Percentiles rank a stretch among this genome's conserved stretches.
Conservation (phyloP, 2,888 invertebrate genomes). For the Mimachlamys varia region DNA sequence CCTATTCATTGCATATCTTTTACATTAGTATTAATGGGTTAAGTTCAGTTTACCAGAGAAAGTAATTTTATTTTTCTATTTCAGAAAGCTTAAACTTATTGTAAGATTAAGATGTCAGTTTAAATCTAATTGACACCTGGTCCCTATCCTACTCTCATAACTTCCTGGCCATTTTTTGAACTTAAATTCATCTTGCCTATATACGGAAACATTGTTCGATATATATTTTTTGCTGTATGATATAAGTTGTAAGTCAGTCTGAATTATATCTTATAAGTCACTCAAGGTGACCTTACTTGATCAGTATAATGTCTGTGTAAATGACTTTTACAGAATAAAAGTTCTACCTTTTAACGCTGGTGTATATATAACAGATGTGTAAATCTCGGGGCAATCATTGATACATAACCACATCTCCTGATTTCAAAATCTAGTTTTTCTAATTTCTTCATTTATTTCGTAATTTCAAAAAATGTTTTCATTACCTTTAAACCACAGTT, state of each 20-base stretch:
- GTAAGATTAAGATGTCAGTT: too few species aligned
- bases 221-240: too few species aligned
- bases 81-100: too few species aligned
- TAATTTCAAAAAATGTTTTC: not conserved
- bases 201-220: not conserved
- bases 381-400: not conserved
- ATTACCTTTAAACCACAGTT: not conserved
- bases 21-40: too few species aligned
- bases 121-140: too few species aligned
- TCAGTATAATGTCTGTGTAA: not conserved
- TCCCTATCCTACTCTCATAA: too few species aligned
- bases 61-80: too few species aligned
- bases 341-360: not conserved
- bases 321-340: not conserved
- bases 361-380: not conserved
- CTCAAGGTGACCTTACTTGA: not conserved
- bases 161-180: not conserved
- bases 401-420: not conserved
- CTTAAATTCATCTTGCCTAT: not conserved
- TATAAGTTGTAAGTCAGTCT: not conserved
- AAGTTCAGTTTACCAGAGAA: too few species aligned
- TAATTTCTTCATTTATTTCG: not conserved
- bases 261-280: not conserved
- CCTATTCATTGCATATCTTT: too few species aligned
- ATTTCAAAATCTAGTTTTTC: conserved; percentile 5